phyloP scores from a whole-genome alignment of 2,888 invertebrate species.

The Siphlonurus alternatus region DNA sequence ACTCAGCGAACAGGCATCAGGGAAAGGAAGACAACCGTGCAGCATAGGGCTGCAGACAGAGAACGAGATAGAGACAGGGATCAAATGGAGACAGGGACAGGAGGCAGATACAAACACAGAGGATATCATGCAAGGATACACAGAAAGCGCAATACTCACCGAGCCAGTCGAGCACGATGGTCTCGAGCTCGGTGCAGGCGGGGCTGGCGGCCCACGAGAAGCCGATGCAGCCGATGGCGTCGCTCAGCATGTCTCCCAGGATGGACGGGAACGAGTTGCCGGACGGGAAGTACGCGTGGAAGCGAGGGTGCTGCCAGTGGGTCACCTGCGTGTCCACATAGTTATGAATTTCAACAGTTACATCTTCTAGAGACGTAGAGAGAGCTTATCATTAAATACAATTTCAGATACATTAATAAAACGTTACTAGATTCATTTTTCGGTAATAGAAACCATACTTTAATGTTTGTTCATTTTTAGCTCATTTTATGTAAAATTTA shows the following conservation, averaged over 20 bases:
- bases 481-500: too few relatives aligned
- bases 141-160: too few relatives aligned
- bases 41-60: too few relatives aligned
- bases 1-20: too few relatives aligned
- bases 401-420: not conserved
- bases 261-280: constrained; percentile 96
- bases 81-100: too few relatives aligned
- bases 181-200: constrained; percentile 90
- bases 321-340: constrained; percentile 62
- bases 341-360: not conserved
- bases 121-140: too few relatives aligned
- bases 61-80: too few relatives aligned
- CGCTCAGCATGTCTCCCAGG: constrained; percentile 91
- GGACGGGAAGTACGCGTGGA: constrained; percentile 97
- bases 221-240: constrained; percentile 93
- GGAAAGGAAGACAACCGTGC: too few relatives aligned
- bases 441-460: too few relatives aligned
- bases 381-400: not conserved
- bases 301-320: constrained; percentile 97
- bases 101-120: too few relatives aligned
- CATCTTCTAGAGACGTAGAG: not conserved
- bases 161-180: constrained; percentile 90
- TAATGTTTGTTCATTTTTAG: too few relatives aligned
- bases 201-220: constrained; percentile 99
- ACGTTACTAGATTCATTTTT: not conserved